These are phyloP conservation scores for Helleia helle DNA, from an alignment of 2,888 invertebrate species.

Conservation along the genomic window DNA sequence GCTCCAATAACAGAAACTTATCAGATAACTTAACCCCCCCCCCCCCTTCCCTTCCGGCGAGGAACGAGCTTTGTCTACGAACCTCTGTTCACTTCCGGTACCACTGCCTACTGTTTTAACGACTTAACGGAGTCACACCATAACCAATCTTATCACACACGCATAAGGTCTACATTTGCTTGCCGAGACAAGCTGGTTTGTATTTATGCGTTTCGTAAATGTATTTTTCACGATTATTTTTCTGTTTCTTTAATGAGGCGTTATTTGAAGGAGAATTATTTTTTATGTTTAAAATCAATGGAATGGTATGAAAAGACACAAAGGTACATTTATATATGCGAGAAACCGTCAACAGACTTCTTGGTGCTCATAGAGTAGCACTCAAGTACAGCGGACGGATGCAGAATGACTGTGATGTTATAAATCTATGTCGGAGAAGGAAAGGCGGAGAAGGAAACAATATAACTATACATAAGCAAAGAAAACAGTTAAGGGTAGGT, in stretches of 20 bases:
- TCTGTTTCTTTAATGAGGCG: slow-evolving; percentile 1
- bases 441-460: no score
- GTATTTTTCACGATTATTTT: slow-evolving; percentile 39
- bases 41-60: slow-evolving; percentile 33
- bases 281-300: not conserved
- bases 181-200: not conserved
- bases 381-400: no score
- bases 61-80: slow-evolving; percentile 38
- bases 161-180: slow-evolving; percentile 8
- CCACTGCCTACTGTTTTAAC: slow-evolving; percentile 39
- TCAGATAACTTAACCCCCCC: slow-evolving; percentile 13
- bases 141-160: slow-evolving; percentile 5
- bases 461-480: no score
- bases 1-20: slow-evolving; percentile 13
- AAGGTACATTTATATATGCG: no score
- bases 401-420: no score
- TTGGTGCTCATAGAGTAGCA: no score
- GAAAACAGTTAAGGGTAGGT: no score
- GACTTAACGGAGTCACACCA: slow-evolving; percentile 21
- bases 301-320: no score
- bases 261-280: slow-evolving; percentile 1
- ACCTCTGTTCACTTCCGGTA: slow-evolving; percentile 34
- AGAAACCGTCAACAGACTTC: no score
- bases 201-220: no score
- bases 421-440: no score